Evolutionary conservation across 2,888 invertebrate genomes (phyloP), one percentile per base, ranked within the genome.

Genomic region (Drosophila paracracens): DNA sequence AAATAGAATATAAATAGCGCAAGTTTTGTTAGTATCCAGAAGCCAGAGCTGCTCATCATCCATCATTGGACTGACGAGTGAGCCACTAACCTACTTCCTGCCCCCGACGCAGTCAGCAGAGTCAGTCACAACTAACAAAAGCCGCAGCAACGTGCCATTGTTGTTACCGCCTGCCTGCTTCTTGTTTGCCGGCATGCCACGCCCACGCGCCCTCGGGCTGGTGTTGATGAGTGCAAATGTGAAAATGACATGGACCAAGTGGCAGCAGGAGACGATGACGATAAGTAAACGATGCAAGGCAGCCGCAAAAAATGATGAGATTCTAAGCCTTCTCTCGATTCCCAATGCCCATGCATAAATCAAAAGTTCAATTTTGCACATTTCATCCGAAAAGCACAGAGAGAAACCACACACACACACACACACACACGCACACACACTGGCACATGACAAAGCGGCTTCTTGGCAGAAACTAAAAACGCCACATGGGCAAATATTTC

Each of bases 21-120:
- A 54, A 51, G 38, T 53, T 27, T 53, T 52, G 66, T 54, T 54
- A 63, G 68, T 56, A 68, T 64, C 59, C 68, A 69, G 74, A 70
- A 83, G 76, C 64, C 48, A 72, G 63, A 52, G 63, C 35, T 40
- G 73, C 43, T 43, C 81, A 88, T 85, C 86, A 90, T 85, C 76
- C 88, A 82, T 76, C 88, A 82, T 85, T 82, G 77, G 76, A 73
- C 74, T 83, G 90, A 81, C 88, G 89, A 86, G 83, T 88, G 85
- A 82, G 87, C 87, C 89, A 87, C 90, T 87, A 90, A 87, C 87
- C 87, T 90, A 87, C 90, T 79, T 87, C 84, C 77, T 79, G 72
- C 60, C 76, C 73, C 76, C 76, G 61, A 46, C 46, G 36, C 69
- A 36, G 16, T n/a, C 54, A 56, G n/a, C 38, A 38, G 36, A 25